Evolutionary conservation across 2,888 invertebrate species (phyloP), one percentile per base, ranked within the genome.

Genomic region (Meiosimyza decipiens): DNA sequence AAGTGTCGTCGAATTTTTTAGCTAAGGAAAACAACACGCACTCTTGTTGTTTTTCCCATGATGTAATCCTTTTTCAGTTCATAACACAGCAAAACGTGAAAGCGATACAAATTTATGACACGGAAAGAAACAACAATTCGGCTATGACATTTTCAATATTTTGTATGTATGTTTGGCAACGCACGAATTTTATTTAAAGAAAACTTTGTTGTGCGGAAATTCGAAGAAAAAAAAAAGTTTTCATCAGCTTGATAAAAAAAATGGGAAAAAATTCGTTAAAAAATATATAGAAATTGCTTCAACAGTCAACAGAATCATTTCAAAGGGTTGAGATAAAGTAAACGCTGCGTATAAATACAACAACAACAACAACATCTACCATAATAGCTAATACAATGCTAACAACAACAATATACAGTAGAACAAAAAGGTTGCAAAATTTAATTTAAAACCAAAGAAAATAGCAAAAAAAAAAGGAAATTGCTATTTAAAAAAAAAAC

Each of bases 41-140:
- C 47, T n/a, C 63, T 40, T 47, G 63, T 47, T 47, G 63, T 63
- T 18, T 40, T 63, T 63, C 63, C 63, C 63, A 63, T n/a, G 63
- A 15, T 47, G 47, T 63, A 63, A 63, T 63, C 63, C 47, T 63
- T 63, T 63, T 63, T 63, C 63, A 63, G 63, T 49, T 63, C 63
- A 63, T 63, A 63, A 49, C 49, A 40, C 63, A 63, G n/a, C 28
- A 57, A 40, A 49, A 63, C 47, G 49, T 16, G 63, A 63, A 63
- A 63, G 63, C 18, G 47, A 63, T 63, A 47, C 49, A 47, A 33
- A 40, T 63, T 63, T 63, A 63, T 63, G 63, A 47, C 15, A 49
- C 63, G 63, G 63, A 63, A 63, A 63, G 63, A 16, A 63, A 47
- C 33, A 40, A 40, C 40, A 40, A 40, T 40, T 49, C 47, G 40